Evolutionary conservation across 2,888 invertebrate genomes (phyloP).

Genomic region (Rhodophaea formosa): DNA sequence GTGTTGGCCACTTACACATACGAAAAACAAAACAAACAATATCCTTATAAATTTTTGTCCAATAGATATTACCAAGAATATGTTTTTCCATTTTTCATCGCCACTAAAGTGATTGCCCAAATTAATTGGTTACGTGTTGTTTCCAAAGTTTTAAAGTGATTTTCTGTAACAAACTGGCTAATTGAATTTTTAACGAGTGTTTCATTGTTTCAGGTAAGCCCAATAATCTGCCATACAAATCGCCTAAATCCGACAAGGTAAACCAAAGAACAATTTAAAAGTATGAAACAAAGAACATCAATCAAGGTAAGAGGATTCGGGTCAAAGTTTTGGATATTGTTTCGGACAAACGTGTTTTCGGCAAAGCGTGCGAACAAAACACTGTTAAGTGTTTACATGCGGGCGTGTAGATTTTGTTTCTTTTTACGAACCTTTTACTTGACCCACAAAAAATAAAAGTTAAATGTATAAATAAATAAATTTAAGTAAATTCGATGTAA

Average conservation of each 20-base stretch:
- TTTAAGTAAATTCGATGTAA: no score
- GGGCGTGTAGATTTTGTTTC: no score
- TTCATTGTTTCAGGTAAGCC: slow-evolving; percentile 11
- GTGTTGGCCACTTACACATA: no score
- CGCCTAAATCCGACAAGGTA: neutral
- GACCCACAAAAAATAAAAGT: no score
- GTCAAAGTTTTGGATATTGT: neutral
- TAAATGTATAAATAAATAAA: no score
- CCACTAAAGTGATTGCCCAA: neutral
- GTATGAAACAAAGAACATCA: neutral
- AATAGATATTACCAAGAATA: no score
- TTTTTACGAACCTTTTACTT: no score
- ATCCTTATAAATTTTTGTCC: no score
- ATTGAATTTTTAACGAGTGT: slow-evolving; percentile 9
- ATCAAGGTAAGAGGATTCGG: neutral
- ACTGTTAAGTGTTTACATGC: no score
- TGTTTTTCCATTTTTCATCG: neutral
- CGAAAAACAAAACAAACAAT: no score
- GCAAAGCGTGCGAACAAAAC: neutral
- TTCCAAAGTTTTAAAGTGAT: neutral
- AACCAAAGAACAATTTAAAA: neutral
- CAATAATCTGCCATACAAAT: neutral
- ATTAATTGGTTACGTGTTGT: slow-evolving; percentile 2
- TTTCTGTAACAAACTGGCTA: neutral
- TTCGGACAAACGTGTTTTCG: neutral